Base-by-base conservation (phyloP, 2,888 invertebrate genomes). In the Apamea epomidion region DNA sequence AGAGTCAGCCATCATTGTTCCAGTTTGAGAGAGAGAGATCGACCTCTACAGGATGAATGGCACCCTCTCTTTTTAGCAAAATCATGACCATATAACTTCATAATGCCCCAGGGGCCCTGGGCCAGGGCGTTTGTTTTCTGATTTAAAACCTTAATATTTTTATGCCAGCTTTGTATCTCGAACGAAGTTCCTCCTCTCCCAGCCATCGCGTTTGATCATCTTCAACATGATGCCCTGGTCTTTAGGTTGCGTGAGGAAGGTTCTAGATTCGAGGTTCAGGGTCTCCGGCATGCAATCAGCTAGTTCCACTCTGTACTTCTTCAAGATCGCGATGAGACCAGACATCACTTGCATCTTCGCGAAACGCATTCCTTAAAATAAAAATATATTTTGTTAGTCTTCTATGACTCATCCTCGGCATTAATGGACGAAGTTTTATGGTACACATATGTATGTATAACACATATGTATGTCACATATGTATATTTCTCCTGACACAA, bases 301-400 rank as follows among this genome's bases (percentile, higher is more conserved):
- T 18, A 93, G 69, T 60, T 90, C 89, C 65, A 93, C 77, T 18
- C 81, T 84, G 81, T 92, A 94, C 54, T 90, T 91, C 85, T 90
- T 93, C 78, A 94, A 78, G n/a, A 93, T 37, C 2, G 92, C 91
- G 51, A 93, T 76, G 32, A 94, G 81, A 0, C 92, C 92, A 0
- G 93, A 85, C 45, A 93, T 51, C 72, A 93, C 89, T 80, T 93
- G 93, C 93, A 94, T 93, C 76, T 90, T 85, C 1, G 83, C 65
- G 16, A 83, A 83, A n/a, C 86, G 83, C 62, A 48, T 48, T 16
- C 83, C 83, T 85, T 71, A 16, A 60, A 74, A 48, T 48, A 48
- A 48, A 48, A 48, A 48, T 48, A 48, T 48, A 14, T 16, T 48
- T 48, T 3, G 14, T 48, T 48, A 48, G 48, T 48, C 48, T 48